Evolutionary conservation across 1,140 invertebrate genomes (phyloP).

Genomic region (Nomia melanderi): DNA sequence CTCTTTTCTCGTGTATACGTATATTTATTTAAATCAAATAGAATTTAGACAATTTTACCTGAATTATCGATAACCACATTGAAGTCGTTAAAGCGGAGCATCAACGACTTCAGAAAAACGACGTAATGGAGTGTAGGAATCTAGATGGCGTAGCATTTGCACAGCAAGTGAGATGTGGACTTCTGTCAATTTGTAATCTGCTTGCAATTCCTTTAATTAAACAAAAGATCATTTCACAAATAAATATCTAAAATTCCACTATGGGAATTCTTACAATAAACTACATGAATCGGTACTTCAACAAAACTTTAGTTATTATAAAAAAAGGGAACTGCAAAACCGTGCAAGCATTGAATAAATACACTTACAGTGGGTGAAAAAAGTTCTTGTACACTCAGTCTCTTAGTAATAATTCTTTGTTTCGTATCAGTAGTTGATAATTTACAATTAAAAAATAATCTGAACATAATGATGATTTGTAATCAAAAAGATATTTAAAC

Average conservation of each 20-base stretch:
- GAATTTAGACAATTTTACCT: background rate
- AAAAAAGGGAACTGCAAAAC: too few species aligned
- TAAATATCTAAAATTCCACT: background rate
- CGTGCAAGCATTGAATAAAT: too few species aligned
- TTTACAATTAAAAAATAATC: too few species aligned
- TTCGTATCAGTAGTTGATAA: too few species aligned
- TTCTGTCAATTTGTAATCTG: background rate
- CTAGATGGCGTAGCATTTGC: slow-evolving; percentile 57
- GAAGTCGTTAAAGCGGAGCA: slow-evolving; percentile 17
- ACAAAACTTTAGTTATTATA: slow-evolving; percentile 4
- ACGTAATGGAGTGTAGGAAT: slow-evolving; percentile 34
- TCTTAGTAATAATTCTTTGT: too few species aligned
- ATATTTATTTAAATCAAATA: slow-evolving; percentile 25
- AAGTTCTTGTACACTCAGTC: too few species aligned
- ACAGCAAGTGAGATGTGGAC: background rate
- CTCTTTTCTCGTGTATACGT: slow-evolving; percentile 4
- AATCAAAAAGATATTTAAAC: too few species aligned
- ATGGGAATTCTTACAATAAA: background rate
- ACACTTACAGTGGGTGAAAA: too few species aligned
- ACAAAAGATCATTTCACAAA: background rate
- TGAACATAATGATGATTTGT: too few species aligned
- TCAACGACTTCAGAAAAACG: slow-evolving; percentile 55
- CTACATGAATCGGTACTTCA: background rate
- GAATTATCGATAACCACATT: slow-evolving; percentile 22
- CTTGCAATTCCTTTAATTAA: slow-evolving; percentile 8